Conservation (phyloP, 2,113 vertebrate genomes). For the Melanostigma gelatinosum region DNA sequence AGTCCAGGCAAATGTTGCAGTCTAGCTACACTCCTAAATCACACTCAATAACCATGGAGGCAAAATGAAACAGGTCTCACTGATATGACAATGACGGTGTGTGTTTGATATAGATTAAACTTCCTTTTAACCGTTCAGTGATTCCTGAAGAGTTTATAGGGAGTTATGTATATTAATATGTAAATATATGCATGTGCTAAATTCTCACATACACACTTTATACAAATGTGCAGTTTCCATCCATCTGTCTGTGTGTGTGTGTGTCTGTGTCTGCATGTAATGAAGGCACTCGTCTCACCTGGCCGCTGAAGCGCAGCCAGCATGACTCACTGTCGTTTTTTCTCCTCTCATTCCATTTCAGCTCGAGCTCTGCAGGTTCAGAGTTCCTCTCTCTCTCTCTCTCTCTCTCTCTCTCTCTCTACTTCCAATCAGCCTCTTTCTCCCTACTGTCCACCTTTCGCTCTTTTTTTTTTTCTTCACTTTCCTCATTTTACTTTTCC, state of each 20-base stretch:
- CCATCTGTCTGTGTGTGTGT: neutral
- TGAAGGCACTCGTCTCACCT: slow-evolving; percentile 48
- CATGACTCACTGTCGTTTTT: slow-evolving; percentile 65
- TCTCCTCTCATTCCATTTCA: slow-evolving; percentile 64
- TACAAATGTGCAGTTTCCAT: neutral
- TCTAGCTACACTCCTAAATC: slow-evolving; percentile 31
- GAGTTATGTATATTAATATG: slow-evolving; percentile 9
- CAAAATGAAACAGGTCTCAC: slow-evolving; percentile 46
- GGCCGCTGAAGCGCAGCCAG: slow-evolving; percentile 46
- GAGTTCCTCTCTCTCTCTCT: slow-evolving; percentile 57
- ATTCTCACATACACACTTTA: neutral
- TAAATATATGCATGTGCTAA: neutral
- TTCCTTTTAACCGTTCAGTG: neutral
- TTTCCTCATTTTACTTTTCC: slow-evolving; percentile 40
- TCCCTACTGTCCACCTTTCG: slow-evolving; percentile 18
- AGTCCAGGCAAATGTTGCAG: slow-evolving; percentile 44
- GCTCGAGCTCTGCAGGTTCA: slow-evolving; percentile 56
- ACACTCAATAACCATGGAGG: slow-evolving; percentile 41
- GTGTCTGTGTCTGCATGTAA: slow-evolving; percentile 10
- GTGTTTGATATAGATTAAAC: neutral
- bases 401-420: slow-evolving; percentile 15
- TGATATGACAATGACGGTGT: slow-evolving; percentile 23
- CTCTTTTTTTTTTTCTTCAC: slow-evolving; percentile 3
- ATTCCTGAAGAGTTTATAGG: slow-evolving; percentile 14
- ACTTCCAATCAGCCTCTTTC: slow-evolving; percentile 36